Evolutionary conservation across 23 tunicate genomes (phyloP), one percentile per base, ranked within the genome.

Genomic region (Clavelina lepadiformis): DNA sequence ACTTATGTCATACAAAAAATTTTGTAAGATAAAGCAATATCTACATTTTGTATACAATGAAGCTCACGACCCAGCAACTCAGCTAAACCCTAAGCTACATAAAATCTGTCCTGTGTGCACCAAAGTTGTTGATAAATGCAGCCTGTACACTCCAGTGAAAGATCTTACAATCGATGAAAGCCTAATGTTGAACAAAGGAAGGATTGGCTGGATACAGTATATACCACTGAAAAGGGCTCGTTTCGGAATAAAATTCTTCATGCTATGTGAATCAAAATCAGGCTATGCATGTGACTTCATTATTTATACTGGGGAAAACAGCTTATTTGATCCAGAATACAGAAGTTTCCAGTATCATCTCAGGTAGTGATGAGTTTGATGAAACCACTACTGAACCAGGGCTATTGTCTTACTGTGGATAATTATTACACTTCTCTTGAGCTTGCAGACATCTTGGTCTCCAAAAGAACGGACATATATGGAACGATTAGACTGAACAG

Each of bases 221-320:
- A 27, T 46, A 5, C 58, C 73, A 49, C 35, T 67, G n/a, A 49
- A 67, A 67, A 67, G 58, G 25, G 58, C 73, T 8, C 45, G 35
- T 27, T 46, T 49, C 37, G 58, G 57, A 33, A 47, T 67, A 46
- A 67, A 67, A 28, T 67, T 46, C 25, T 33, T 13, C 58, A 67
- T 67, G 73, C 58, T 67, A 46, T 67, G 59, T 25, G 45, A 67
- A 46, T 67, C 59, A 46, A 67, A 67, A 28, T 67, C 73, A 24
- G 73, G 73, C 36, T 47, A 13, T 29, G 73, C 47, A 3, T 67
- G 59, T 47, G 58, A 49, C 47, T 67, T 67, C 45, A 47, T 67
- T 67, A 67, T 67, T 7, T 49, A 67, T 34, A 47, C 73, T 49
- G 33, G 59, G 59, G 35, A 22, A 46, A 29, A 58, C 28, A 34